These are phyloP conservation scores for Chymomyza costata DNA, from an alignment of 1,140 invertebrate genomes.

Conservation along the genomic window DNA sequence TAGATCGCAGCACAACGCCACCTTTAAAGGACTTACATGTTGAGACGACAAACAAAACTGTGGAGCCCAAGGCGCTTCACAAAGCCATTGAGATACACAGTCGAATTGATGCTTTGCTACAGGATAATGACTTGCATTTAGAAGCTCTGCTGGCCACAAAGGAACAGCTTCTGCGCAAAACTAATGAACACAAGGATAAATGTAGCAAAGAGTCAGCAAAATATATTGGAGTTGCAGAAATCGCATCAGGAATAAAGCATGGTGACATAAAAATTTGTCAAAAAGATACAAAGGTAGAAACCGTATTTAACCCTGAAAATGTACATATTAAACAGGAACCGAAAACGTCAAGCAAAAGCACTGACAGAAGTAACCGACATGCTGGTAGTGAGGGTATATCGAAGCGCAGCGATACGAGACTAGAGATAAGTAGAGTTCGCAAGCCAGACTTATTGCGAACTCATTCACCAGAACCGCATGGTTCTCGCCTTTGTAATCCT, in stretches of 20 bases:
- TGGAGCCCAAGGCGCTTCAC: slow-evolving; percentile 16
- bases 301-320: slow-evolving; percentile 7
- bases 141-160: slow-evolving; percentile 44
- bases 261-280: not conserved
- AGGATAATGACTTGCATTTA: slow-evolving; percentile 56
- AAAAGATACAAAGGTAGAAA: not conserved
- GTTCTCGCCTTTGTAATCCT: slow-evolving; percentile 29
- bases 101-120: slow-evolving; percentile 58
- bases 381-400: no score
- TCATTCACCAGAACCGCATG: not conserved
- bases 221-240: not conserved
- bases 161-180: slow-evolving; percentile 41
- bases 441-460: not conserved
- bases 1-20: slow-evolving; percentile 48
- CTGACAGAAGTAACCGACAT: not conserved
- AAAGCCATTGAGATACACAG: slow-evolving; percentile 61
- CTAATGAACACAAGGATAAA: slow-evolving; percentile 33
- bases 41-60: slow-evolving; percentile 8
- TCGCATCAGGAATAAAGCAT: not conserved
- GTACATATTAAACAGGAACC: slow-evolving; percentile 17
- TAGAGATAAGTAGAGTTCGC: not conserved
- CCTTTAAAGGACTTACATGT: slow-evolving; percentile 15
- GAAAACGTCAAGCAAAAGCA: not conserved
- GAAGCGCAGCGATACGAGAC: not conserved
- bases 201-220: slow-evolving; percentile 23